Conservation (phyloP, 1,140 invertebrate genomes). For the Ostrea edulis region DNA sequence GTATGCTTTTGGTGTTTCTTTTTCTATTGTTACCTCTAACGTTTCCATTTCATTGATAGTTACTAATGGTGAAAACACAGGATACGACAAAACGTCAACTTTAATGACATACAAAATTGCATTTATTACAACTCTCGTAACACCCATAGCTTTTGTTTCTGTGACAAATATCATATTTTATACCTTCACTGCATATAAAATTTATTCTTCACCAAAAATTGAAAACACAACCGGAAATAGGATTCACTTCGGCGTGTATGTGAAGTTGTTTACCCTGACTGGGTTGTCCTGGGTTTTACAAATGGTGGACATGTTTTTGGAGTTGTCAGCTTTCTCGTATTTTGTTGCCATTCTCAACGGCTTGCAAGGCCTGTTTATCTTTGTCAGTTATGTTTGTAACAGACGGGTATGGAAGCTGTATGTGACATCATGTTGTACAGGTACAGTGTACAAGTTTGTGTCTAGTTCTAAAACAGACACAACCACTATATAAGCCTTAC, state of each 20-base stretch:
- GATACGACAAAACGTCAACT: conserved; percentile 36
- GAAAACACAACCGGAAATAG: conserved; percentile 36
- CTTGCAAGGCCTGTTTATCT: conserved; percentile 47
- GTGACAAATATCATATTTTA: conserved; percentile 44
- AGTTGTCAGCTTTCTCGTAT: not conserved
- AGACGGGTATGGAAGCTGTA: conserved; percentile 9
- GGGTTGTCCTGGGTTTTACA: conserved; percentile 45
- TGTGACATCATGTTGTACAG: too few relatives aligned
- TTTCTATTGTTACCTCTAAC: conserved; percentile 32
- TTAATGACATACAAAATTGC: conserved; percentile 26
- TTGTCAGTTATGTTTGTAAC: conserved; percentile 44
- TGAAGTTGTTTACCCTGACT: conserved; percentile 48
- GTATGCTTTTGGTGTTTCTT: conserved; percentile 41
- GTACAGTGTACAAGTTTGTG: not conserved
- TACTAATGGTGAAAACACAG: not conserved
- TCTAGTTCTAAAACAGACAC: not conserved
- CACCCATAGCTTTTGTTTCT: conserved; percentile 23
- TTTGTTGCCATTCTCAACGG: conserved; percentile 37
- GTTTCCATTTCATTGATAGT: not conserved
- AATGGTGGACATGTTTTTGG: conserved; percentile 46
- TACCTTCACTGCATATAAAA: conserved; percentile 24
- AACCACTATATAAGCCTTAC: too few relatives aligned
- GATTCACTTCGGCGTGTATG: conserved; percentile 43
- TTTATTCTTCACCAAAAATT: conserved; percentile 6
- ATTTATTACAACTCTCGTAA: conserved; percentile 39